These are phyloP conservation scores for Galbula dea DNA, from an alignment of 2,113 vertebrate species.

Conservation along the genomic window DNA sequence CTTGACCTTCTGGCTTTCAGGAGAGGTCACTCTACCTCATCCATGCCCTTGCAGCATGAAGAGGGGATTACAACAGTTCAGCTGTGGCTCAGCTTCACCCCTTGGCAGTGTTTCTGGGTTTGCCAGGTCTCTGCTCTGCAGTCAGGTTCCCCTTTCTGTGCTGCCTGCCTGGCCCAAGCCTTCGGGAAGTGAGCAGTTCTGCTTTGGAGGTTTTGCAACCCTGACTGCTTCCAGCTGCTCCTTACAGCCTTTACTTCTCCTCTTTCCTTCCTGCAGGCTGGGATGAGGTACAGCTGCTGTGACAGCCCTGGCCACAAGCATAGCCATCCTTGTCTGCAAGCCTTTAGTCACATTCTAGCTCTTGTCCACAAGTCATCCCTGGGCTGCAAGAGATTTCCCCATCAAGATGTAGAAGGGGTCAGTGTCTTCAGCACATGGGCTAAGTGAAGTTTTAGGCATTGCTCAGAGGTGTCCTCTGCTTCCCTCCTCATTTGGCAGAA, in stretches of 20 bases:
- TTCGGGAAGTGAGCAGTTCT: neutral
- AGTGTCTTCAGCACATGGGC: neutral
- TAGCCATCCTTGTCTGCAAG: neutral
- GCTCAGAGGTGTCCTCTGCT: neutral
- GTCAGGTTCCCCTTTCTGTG: constrained; percentile 23
- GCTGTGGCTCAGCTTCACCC: neutral
- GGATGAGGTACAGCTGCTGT: neutral
- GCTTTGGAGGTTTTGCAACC: constrained; percentile 4
- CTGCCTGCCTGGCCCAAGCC: neutral
- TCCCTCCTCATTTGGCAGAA: neutral
- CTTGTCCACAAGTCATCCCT: neutral
- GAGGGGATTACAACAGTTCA: neutral
- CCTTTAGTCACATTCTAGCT: neutral
- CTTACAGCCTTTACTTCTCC: neutral
- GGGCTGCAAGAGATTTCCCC: neutral
- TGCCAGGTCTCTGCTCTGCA: neutral
- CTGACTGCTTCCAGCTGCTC: neutral
- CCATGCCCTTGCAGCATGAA: neutral
- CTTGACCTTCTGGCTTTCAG: neutral
- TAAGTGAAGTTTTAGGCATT: neutral
- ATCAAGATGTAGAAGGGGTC: neutral
- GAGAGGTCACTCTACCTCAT: neutral
- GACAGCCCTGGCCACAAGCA: accelerated
- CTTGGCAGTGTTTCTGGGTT: neutral
- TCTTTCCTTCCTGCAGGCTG: neutral